Percentiles rank a stretch among this genome's conserved stretches.
These are phyloP conservation scores for Mylabris sibirica DNA, from an alignment of 2,888 invertebrate species.

Conservation along the genomic window DNA sequence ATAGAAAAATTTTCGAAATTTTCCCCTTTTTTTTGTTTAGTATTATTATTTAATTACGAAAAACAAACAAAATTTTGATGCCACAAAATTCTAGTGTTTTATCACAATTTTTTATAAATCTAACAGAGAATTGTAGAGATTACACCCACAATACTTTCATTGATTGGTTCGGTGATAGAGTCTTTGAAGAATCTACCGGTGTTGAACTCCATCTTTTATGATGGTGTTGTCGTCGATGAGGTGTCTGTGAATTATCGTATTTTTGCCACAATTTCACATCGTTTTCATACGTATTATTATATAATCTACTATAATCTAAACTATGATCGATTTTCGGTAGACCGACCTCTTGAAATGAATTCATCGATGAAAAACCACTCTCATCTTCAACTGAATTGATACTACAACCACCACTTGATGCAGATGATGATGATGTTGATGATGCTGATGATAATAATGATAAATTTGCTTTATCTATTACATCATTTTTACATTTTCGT, in stretches of 20 bases:
- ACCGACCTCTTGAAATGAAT: conserved; percentile 83
- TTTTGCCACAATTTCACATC: conserved; percentile 55
- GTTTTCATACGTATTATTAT: conserved; percentile 33
- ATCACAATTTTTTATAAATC: neutral
- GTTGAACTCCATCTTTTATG: conserved; percentile 57
- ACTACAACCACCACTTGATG: conserved; percentile 45
- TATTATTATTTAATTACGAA: no score
- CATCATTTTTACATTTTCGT: conserved; percentile 3
- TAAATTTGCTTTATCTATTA: neutral
- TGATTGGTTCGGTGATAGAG: conserved; percentile 35
- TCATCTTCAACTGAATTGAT: conserved; percentile 73
- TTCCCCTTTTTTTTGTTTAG: no score
- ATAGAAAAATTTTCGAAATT: neutral
- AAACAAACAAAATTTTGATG: neutral
- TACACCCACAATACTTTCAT: conserved; percentile 56
- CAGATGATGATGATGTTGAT: conserved; percentile 29
- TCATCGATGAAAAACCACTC: conserved; percentile 86
- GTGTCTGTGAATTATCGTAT: conserved; percentile 34
- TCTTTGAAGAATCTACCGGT: conserved; percentile 46
- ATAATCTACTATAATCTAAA: neutral
- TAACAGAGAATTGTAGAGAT: neutral
- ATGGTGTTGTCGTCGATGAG: conserved; percentile 16
- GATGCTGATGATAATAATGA: conserved; percentile 32
- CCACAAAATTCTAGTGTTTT: neutral
- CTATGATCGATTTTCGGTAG: conserved; percentile 65